phyloP scores from a whole-genome alignment of 2,113 vertebrate genomes.

The Emberiza fucata region DNA sequence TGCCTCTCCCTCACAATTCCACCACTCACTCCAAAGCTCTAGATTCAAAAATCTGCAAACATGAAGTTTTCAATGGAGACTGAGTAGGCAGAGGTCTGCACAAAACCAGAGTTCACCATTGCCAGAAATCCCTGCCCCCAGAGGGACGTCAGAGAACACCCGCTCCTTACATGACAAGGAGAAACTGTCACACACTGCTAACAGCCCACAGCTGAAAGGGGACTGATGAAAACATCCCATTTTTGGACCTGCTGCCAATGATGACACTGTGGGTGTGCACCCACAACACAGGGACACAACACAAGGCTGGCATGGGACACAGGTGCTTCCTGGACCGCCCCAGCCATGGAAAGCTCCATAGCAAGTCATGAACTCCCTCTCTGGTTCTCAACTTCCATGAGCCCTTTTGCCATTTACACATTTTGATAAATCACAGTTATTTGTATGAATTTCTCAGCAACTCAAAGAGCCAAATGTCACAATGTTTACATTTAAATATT shows the following conservation, averaged over 20 bases:
- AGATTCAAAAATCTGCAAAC: neutral
- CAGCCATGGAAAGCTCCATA: neutral
- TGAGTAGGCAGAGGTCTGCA: neutral
- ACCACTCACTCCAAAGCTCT: neutral
- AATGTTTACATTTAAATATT: neutral
- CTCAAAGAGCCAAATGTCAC: neutral
- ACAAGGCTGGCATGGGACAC: neutral
- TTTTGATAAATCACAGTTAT: neutral
- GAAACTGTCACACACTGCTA: neutral
- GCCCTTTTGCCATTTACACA: neutral
- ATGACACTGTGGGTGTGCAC: neutral
- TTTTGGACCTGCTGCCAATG: accelerated
- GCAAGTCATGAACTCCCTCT: neutral
- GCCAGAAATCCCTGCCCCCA: neutral
- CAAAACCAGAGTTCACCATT: accelerated
- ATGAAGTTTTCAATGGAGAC: neutral
- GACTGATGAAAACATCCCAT: neutral
- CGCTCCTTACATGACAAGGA: accelerated
- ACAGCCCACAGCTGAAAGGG: neutral
- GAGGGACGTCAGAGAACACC: neutral
- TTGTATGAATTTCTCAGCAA: neutral
- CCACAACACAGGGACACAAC: neutral
- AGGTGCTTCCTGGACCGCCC: neutral
- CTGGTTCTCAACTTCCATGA: accelerated
- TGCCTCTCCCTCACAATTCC: neutral